phyloP scores from a whole-genome alignment of 1,140 invertebrate species.

The Hypothenemus hampei region DNA sequence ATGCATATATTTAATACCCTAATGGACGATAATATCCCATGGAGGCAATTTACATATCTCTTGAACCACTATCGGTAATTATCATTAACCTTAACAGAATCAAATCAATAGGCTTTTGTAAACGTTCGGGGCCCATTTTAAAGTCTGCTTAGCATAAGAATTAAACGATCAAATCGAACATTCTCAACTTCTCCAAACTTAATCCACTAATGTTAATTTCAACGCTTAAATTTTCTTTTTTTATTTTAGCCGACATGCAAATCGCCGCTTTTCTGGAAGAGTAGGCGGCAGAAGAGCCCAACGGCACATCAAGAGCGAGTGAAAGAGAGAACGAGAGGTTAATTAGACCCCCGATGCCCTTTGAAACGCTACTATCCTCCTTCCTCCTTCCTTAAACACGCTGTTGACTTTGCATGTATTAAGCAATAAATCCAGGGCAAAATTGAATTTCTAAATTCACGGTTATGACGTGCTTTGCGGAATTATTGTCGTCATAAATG shows the following conservation, averaged over 20 bases:
- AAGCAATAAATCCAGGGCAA: constrained; percentile 20
- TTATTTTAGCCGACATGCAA: constrained; percentile 1
- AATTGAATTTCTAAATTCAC: constrained; percentile 25
- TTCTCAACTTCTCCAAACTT: background rate
- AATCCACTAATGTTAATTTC: background rate
- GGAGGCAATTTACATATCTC: background rate
- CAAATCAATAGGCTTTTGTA: constrained; percentile 3
- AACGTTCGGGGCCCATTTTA: background rate
- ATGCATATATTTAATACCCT: background rate
- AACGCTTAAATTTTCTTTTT: background rate
- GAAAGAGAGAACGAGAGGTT: no score
- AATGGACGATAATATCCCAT: background rate
- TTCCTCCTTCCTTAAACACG: constrained; percentile 13
- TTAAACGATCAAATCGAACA: background rate
- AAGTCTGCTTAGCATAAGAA: background rate
- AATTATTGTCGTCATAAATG: constrained; percentile 23
- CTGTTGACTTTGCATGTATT: constrained; percentile 21
- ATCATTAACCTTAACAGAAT: background rate
- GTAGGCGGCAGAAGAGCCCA: background rate
- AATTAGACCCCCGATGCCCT: constrained; percentile 9
- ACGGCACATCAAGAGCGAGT: background rate
- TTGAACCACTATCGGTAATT: constrained; percentile 2
- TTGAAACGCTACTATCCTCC: no score
- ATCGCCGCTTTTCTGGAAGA: no score
- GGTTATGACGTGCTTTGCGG: constrained; percentile 19